A percentile compares a stretch with the other conserved stretches of the same genome.
Conservation (phyloP, 1,140 invertebrate species). For the Aphis craccivora region DNA sequence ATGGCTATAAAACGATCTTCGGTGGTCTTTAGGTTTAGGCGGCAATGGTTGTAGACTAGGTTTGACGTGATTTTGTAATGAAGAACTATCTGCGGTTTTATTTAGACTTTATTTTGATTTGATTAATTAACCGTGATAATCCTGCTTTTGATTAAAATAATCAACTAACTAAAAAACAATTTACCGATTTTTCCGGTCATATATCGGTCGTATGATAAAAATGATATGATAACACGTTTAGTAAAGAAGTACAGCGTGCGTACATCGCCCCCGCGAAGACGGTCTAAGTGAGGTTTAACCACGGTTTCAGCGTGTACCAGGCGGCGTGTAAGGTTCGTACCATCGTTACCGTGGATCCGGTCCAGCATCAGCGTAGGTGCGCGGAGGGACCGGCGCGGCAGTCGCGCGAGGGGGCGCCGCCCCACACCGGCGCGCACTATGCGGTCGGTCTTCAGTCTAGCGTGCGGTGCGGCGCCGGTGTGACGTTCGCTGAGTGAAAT, state of each 20-base stretch:
- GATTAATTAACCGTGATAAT: background rate
- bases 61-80: background rate
- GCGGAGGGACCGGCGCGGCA: background rate
- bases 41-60: background rate
- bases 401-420: background rate
- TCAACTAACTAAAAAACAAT: background rate
- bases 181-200: background rate
- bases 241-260: background rate
- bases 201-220: background rate
- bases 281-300: background rate
- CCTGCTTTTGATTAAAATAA: background rate
- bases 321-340: constrained; percentile 4
- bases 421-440: background rate
- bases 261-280: background rate
- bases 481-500: background rate
- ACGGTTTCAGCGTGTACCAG: background rate
- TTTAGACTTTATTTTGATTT: background rate
- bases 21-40: background rate
- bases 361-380: background rate
- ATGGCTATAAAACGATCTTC: too few species aligned
- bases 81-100: background rate
- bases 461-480: constrained; percentile 20
- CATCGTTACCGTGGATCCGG: constrained; percentile 39
- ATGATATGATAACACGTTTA: background rate
- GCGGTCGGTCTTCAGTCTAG: constrained; percentile 40